These are phyloP conservation scores for Oenanthe melanoleuca DNA, from an alignment of 2,113 vertebrate genomes.

Conservation along the genomic window DNA sequence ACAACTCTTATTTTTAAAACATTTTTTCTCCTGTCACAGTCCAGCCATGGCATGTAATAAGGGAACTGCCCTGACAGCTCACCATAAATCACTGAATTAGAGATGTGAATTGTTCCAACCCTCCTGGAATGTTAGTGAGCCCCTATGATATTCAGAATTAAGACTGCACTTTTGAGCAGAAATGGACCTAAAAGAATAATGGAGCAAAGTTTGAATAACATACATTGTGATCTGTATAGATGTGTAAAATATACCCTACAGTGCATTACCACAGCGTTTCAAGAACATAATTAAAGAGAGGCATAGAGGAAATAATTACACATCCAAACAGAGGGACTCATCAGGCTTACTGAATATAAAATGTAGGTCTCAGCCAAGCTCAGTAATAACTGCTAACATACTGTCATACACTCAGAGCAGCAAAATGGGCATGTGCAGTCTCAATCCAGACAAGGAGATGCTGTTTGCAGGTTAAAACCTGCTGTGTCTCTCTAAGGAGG, in stretches of 20 bases:
- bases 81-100: not conserved
- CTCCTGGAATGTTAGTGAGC: not conserved
- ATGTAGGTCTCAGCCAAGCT: not conserved
- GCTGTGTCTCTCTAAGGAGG: not conserved
- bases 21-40: not conserved
- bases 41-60: not conserved
- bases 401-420: not conserved
- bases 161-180: not conserved
- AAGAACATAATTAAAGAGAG: slow-evolving; percentile 35
- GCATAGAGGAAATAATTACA: slow-evolving; percentile 42
- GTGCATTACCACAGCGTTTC: not conserved
- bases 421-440: not conserved
- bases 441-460: not conserved
- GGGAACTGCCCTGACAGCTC: not conserved
- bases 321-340: slow-evolving; percentile 19
- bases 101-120: not conserved
- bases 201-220: not conserved
- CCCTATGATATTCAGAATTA: not conserved
- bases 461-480: slow-evolving; percentile 34
- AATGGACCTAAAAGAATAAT: not conserved
- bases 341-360: slow-evolving; percentile 26
- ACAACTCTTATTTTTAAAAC: not conserved
- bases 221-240: not conserved
- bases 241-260: not conserved
- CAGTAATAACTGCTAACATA: not conserved